Evolutionary conservation across 37 sponge, comb jelly and placozoan genomes (phyloP), one percentile per base, ranked within the genome.

Genomic region (Beroe ovata): DNA sequence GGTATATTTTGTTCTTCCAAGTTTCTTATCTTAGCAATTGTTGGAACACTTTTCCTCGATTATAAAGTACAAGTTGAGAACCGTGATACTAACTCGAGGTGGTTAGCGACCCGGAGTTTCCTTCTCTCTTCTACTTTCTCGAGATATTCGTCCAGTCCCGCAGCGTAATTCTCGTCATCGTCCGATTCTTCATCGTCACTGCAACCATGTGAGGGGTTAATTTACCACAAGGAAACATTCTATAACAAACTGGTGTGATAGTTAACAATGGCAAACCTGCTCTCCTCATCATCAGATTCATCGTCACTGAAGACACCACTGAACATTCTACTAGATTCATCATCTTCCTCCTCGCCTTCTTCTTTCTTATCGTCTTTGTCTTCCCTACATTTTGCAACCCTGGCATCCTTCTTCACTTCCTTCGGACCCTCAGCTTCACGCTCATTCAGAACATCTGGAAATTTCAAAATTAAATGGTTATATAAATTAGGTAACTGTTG

Each of bases 271-370:
- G 16, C 63, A 6, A 34, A 66, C 69, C 69, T 66, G 69, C 69
- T 66, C 1, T 66, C 69, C 18, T 77, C 84, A 42, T 38, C 84
- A 77, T 77, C 84, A 42, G 84, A 60, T 23, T 39, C 89, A 89
- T 89, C 63, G 39, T 60, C 64, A 60, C 41, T 60, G 39, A 60
- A 89, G 92, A 92, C 36, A 0, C 69, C 59, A 18, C n/a, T 30
- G 0, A 64, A 69, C 39, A 11, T 42, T 20, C 88, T 42, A 36
- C 18, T 47, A 14, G 21, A 39, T 19, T 59, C 40, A 59, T 88
- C 61, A 54, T 60, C 60, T 18, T 60, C 88, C 47, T 64, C 72
- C 16, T 60, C 61, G 26, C 32, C 69, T 26, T 90, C 90, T 0
- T 59, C 60, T 28, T n/a, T n/a, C 19, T 63, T 40, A 30, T 66